Conservation (phyloP, 2,113 vertebrate species). For the Erpornis zantholeuca region DNA sequence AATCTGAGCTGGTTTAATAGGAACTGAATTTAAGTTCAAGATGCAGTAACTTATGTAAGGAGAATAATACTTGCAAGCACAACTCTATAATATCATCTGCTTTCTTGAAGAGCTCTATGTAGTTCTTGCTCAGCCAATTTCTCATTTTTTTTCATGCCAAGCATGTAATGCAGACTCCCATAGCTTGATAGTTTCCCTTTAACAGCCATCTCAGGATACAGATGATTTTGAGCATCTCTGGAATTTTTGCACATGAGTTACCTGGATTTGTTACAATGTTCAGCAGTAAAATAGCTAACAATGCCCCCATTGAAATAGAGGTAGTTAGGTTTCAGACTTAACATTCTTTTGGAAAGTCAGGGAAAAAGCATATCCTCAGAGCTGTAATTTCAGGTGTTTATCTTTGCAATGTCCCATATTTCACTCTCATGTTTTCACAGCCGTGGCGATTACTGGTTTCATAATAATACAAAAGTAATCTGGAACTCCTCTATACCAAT, state of each 20-base stretch:
- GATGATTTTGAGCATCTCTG: constrained; percentile 14
- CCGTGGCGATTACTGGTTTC: not conserved
- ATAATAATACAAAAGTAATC: constrained; percentile 20
- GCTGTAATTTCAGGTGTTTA: constrained; percentile 42
- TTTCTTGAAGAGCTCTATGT: not conserved
- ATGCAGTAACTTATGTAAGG: not conserved
- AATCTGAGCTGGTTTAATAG: not conserved
- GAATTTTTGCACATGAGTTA: constrained; percentile 22
- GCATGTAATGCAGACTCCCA: not conserved
- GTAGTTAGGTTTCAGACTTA: not conserved
- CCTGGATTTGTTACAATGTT: not conserved
- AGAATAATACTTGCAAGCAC: not conserved
- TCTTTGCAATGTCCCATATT: not conserved
- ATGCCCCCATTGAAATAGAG: not conserved
- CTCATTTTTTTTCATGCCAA: not conserved
- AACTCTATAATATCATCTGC: not conserved
- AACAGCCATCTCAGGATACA: not conserved
- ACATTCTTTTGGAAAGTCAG: not conserved
- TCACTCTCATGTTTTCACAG: constrained; percentile 14
- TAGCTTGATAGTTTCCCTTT: not conserved
- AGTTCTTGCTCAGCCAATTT: constrained; percentile 9
- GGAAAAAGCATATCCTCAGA: not conserved
- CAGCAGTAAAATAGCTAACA: constrained; percentile 29
- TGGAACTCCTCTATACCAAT: not conserved
- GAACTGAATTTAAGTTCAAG: not conserved